phyloP scores from a whole-genome alignment of 2,113 vertebrate species.

The Lophius piscatorius region DNA sequence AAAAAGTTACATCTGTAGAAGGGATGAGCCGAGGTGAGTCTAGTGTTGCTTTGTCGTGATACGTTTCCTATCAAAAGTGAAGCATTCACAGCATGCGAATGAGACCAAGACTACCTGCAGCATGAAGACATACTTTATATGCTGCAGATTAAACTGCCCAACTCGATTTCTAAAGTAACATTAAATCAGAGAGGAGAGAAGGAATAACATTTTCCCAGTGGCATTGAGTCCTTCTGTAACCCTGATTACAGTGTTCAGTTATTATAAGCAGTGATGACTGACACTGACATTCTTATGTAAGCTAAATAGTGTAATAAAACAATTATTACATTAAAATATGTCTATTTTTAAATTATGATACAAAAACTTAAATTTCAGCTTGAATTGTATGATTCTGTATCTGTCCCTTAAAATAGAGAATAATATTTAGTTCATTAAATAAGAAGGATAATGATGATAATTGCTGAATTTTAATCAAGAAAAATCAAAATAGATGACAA shows the following conservation, averaged over 20 bases:
- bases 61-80: constrained; percentile 20
- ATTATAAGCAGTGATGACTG: not conserved
- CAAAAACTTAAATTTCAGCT: too few relatives aligned
- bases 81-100: constrained; percentile 27
- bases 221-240: constrained; percentile 14
- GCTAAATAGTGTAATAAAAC: not conserved
- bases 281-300: not conserved
- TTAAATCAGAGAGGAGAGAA: constrained; percentile 2
- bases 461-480: not conserved
- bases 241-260: constrained; percentile 17
- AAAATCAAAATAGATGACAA: not conserved
- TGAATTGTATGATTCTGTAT: too few relatives aligned
- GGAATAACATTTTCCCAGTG: constrained; percentile 16
- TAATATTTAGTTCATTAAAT: not conserved
- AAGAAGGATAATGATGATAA: too few relatives aligned
- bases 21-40: constrained; percentile 1
- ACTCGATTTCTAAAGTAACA: constrained; percentile 14
- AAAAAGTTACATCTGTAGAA: constrained; percentile 1
- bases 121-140: constrained; percentile 11
- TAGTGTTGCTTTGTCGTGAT: constrained; percentile 10
- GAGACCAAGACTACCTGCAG: constrained; percentile 15
- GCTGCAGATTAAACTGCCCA: constrained; percentile 17
- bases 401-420: not conserved
- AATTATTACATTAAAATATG: not conserved
- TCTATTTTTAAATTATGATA: too few relatives aligned